Evolutionary conservation across 1,140 invertebrate species (phyloP), one percentile per base, ranked within the genome.

Genomic region (Hyles vespertilio): DNA sequence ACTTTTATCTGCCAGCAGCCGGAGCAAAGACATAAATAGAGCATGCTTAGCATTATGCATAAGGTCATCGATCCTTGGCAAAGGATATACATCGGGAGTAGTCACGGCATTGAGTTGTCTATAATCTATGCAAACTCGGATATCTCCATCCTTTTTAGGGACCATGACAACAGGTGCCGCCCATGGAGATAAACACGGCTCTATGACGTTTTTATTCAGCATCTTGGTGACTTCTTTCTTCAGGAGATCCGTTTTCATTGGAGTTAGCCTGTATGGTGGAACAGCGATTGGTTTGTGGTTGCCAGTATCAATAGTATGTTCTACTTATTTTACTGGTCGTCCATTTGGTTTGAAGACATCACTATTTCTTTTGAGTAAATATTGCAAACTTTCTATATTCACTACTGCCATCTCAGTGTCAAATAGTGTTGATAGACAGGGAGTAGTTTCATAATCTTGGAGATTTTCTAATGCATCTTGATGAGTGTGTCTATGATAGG

Each of bases 61-160:
- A 7, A 84, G 56, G 36, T 90, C 86, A 44, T 90, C 87, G 3
- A 91, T 89, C 3, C 78, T 51, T 3, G 89, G 88, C 5, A 91
- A 56, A 0, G 90, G 89, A 58, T 80, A 91, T 4, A 47, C 32
- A 55, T 87, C 77, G 6, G 65, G 59, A 9, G 66, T 59, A 0
- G 84, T 84, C 5, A 80, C 63, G 0, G 63, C 32, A 51, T 86
- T 87, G 0, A 87, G 50, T n/a, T 64, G 61, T 6, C 84, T 22
- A 52, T 81, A 83, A 53, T 89, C 85, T 3, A 85, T 65, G 61
- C 78, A 87, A 3, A 87, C 62, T 34, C 84, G 44, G 1, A 58
- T 52, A 7, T 10, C 32, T 43, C 73, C 73, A 60, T 81, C 58
- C 55, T 68, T 66, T 57, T 88, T 89, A 0, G 65, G 65, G 2